phyloP scores from a whole-genome alignment of 37 sponge, comb jelly and placozoan species.

The Eunapius fragilis region DNA sequence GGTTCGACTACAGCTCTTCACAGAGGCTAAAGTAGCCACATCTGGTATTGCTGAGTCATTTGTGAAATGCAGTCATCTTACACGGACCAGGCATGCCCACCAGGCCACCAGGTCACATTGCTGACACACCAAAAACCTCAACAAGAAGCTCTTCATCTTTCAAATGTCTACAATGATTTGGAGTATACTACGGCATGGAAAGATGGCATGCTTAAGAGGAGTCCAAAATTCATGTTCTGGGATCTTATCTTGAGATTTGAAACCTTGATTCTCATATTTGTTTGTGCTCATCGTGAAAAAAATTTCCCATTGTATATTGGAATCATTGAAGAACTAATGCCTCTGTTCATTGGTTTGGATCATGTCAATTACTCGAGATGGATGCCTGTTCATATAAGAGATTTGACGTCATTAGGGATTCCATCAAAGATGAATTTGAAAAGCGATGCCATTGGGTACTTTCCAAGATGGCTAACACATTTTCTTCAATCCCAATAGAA shows the following conservation, averaged over 20 bases:
- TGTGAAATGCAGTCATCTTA: conserved; percentile 25
- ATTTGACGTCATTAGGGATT: conserved; percentile 24
- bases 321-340: conserved; percentile 1
- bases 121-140: conserved; percentile 25
- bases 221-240: conserved; percentile 32
- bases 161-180: neutral
- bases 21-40: conserved; percentile 29
- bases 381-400: conserved; percentile 37
- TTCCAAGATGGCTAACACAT: conserved; percentile 11
- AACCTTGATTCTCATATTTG: too few species aligned
- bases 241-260: too few species aligned
- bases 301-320: too few species aligned
- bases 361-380: conserved; percentile 28
- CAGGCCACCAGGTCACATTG: conserved; percentile 24
- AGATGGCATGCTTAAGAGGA: conserved; percentile 5
- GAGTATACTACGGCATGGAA: conserved; percentile 12
- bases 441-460: conserved; percentile 24
- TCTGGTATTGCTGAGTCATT: conserved; percentile 28
- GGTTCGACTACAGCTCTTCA: conserved; percentile 46
- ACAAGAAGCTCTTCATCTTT: conserved; percentile 21
- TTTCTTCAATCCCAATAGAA: conserved; percentile 26
- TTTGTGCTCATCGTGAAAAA: too few species aligned
- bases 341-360: conserved; percentile 32
- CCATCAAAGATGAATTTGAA: conserved; percentile 21
- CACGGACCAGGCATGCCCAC: conserved; percentile 39